Evolutionary conservation across 1,140 invertebrate species (phyloP).

Genomic region (Conopomorpha cramerella): DNA sequence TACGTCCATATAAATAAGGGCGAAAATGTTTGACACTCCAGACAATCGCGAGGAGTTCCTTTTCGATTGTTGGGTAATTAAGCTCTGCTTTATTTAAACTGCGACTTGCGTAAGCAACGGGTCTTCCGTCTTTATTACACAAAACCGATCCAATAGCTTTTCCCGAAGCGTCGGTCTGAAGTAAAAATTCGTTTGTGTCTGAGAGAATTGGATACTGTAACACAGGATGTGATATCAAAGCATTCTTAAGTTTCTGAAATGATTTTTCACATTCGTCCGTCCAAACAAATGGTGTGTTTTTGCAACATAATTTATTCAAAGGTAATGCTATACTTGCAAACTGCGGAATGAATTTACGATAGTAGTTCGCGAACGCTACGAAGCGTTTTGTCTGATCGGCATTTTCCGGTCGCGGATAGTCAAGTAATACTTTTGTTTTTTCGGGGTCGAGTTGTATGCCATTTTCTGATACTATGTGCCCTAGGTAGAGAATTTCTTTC

Average conservation of each 20-base stretch:
- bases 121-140: not conserved
- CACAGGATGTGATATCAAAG: not conserved
- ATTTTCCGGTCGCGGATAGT: not conserved
- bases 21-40: not conserved
- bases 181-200: not conserved
- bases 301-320: not conserved
- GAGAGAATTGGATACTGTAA: not conserved
- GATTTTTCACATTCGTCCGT: not conserved
- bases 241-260: not conserved
- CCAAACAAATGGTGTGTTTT: not conserved
- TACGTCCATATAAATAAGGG: not conserved
- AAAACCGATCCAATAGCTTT: not conserved
- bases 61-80: not conserved
- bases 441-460: not conserved
- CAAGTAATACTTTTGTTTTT: not conserved
- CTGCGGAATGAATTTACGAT: not conserved
- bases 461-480: not conserved
- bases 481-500: not conserved
- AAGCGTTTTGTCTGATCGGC: not conserved
- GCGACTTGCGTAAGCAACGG: not conserved
- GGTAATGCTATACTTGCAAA: not conserved
- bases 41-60: not conserved
- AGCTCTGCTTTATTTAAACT: not conserved
- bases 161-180: not conserved
- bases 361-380: not conserved